A percentile compares a stretch with the other conserved stretches of the same genome.
phyloP scores from a whole-genome alignment of 1,140 invertebrate species.

The Zophobas morio region DNA sequence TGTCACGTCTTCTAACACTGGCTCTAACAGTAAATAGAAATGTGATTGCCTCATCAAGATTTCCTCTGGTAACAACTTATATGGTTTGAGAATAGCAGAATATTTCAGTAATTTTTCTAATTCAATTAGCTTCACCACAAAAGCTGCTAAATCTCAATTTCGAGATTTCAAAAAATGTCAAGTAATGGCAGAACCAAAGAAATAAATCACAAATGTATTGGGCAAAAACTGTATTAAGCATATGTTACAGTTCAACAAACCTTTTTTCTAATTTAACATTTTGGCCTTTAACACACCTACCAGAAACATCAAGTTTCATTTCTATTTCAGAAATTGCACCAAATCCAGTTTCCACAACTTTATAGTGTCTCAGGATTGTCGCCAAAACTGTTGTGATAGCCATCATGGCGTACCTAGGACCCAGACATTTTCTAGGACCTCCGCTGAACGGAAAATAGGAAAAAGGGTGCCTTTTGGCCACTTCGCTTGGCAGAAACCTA shows the following conservation, averaged over 20 bases:
- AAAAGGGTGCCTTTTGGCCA: conserved; percentile 68
- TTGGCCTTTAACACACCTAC: conserved; percentile 54
- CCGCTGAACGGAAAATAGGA: conserved; percentile 79
- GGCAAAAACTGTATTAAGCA: too few species aligned
- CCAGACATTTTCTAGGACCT: conserved; percentile 76
- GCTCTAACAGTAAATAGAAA: too few species aligned
- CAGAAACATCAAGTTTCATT: conserved; percentile 52
- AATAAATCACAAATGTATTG: too few species aligned
- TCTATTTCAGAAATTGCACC: conserved; percentile 53
- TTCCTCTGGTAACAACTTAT: too few species aligned
- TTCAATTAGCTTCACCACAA: too few species aligned
- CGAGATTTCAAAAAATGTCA: too few species aligned
- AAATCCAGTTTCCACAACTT: conserved; percentile 48
- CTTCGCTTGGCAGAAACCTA: conserved; percentile 74
- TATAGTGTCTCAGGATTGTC: conserved; percentile 64
- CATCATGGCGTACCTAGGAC: conserved; percentile 68
- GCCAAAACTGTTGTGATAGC: conserved; percentile 67
- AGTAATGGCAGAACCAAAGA: too few species aligned
- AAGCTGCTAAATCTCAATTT: too few species aligned
- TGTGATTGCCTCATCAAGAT: too few species aligned
- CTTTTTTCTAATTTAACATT: conserved; percentile 48
- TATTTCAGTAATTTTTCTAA: too few species aligned
- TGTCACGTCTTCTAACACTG: too few species aligned
- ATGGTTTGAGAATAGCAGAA: too few species aligned
- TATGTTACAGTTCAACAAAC: background rate